These are phyloP conservation scores for Andrena hattorfiana DNA, from an alignment of 2,888 invertebrate species.

Conservation along the genomic window DNA sequence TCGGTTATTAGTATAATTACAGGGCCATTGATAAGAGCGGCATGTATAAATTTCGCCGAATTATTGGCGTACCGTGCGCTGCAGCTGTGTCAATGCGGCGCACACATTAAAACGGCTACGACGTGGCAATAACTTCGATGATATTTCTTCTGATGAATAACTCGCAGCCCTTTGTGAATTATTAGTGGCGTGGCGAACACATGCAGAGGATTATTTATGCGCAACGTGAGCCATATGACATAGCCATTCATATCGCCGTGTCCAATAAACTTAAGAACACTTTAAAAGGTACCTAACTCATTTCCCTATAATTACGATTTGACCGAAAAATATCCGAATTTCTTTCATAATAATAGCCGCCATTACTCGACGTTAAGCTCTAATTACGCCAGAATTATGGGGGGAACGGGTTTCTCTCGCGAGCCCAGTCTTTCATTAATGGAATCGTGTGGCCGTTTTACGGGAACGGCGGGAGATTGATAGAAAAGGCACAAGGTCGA, in stretches of 20 bases:
- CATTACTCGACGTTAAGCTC: constrained; percentile 25
- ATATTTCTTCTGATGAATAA: constrained; percentile 50
- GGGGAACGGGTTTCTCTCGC: not conserved
- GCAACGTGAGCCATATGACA: not conserved
- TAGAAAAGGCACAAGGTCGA: constrained; percentile 9
- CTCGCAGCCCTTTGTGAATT: constrained; percentile 20
- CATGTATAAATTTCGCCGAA: constrained; percentile 49
- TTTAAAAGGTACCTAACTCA: no score
- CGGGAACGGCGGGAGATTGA: not conserved
- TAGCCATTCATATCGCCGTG: not conserved
- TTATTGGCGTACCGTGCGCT: constrained; percentile 32
- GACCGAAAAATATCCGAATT: no score
- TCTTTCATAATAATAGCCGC: not conserved
- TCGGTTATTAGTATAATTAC: constrained; percentile 59
- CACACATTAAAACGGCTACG: not conserved
- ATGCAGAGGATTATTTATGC: not conserved
- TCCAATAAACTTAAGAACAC: no score
- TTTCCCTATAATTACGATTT: no score
- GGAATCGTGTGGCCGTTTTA: not conserved
- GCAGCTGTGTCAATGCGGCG: constrained; percentile 24
- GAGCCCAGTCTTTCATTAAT: constrained; percentile 13
- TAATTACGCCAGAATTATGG: constrained; percentile 31
- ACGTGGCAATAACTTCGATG: constrained; percentile 39
- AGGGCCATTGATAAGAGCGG: constrained; percentile 44
- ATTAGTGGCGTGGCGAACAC: not conserved